phyloP scores from a whole-genome alignment of 1,140 invertebrate genomes.

The Nixonia krombeini region DNA sequence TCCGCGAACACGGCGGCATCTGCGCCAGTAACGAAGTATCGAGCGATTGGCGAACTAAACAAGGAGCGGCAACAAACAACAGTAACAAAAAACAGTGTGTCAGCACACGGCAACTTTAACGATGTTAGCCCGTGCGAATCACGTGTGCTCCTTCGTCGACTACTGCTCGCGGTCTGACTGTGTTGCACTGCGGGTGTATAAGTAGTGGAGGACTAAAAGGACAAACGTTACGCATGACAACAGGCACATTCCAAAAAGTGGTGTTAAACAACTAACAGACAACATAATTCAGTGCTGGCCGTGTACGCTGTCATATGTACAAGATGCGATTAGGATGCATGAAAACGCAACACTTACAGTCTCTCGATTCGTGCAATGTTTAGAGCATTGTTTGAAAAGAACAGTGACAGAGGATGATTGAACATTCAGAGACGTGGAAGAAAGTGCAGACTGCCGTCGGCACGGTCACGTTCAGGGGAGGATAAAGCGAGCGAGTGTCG shows the following conservation, averaged over 20 bases:
- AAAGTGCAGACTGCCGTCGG: too few relatives aligned
- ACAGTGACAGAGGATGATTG: too few relatives aligned
- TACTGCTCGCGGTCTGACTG: not conserved
- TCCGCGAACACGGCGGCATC: conserved; percentile 12
- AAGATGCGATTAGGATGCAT: too few relatives aligned
- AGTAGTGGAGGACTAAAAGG: not conserved
- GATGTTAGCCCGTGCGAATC: conserved; percentile 18
- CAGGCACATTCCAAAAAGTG: conserved; percentile 58
- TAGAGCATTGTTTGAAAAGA: too few relatives aligned
- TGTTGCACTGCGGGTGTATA: conserved; percentile 1
- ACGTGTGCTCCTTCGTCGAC: conserved; percentile 6
- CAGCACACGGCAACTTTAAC: conserved; percentile 5
- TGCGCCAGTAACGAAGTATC: too few relatives aligned
- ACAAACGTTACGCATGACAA: conserved; percentile 37
- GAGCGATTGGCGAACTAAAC: conserved; percentile 13
- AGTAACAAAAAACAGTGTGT: conserved; percentile 17
- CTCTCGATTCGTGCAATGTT: too few relatives aligned
- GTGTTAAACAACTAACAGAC: conserved; percentile 21
- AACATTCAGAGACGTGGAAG: too few relatives aligned
- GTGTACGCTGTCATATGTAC: not conserved
- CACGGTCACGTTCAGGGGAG: too few relatives aligned
- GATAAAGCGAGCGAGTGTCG: too few relatives aligned
- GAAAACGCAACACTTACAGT: too few relatives aligned
- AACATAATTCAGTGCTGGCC: not conserved
- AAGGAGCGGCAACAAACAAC: not conserved